phyloP scores from a whole-genome alignment of 2,888 invertebrate species.

The Lutraria lutraria region DNA sequence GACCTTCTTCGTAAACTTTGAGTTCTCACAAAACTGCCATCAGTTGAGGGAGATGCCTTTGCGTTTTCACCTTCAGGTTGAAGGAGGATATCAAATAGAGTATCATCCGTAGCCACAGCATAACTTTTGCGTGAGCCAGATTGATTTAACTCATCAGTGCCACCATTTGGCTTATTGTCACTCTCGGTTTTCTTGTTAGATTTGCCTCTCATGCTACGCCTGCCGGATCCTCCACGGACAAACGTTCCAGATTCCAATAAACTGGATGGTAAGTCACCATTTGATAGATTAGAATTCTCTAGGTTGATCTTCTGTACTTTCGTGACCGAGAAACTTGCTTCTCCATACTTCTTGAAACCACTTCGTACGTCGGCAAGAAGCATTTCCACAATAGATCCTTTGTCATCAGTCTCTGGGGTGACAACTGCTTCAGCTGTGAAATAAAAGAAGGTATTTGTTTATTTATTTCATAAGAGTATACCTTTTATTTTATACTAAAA shows the following conservation, averaged over 20 bases:
- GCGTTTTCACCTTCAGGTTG: slow-evolving; percentile 70
- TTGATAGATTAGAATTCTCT: slow-evolving; percentile 64
- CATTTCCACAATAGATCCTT: slow-evolving; percentile 83
- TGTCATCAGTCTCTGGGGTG: slow-evolving; percentile 70
- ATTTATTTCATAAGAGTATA: neutral
- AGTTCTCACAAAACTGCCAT: slow-evolving; percentile 77
- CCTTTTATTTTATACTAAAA: neutral
- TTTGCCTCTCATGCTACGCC: slow-evolving; percentile 73
- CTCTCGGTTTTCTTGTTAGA: slow-evolving; percentile 50
- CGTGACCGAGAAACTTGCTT: slow-evolving; percentile 81
- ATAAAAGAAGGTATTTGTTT: neutral
- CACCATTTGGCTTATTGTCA: slow-evolving; percentile 71
- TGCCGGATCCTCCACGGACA: slow-evolving; percentile 75
- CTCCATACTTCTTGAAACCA: slow-evolving; percentile 81
- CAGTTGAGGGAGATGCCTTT: slow-evolving; percentile 62
- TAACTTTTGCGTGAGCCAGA: slow-evolving; percentile 72
- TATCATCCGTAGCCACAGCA: slow-evolving; percentile 76
- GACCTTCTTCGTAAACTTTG: slow-evolving; percentile 80
- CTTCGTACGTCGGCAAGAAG: slow-evolving; percentile 84
- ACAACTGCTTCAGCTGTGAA: slow-evolving; percentile 47
- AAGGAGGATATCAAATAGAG: slow-evolving; percentile 79
- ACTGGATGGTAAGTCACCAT: slow-evolving; percentile 39
- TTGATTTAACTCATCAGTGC: slow-evolving; percentile 65
- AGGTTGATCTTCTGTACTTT: slow-evolving; percentile 82
- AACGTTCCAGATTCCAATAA: slow-evolving; percentile 63